Conservation (phyloP, 2,113 vertebrate genomes). For the Podocnemis expansa region DNA sequence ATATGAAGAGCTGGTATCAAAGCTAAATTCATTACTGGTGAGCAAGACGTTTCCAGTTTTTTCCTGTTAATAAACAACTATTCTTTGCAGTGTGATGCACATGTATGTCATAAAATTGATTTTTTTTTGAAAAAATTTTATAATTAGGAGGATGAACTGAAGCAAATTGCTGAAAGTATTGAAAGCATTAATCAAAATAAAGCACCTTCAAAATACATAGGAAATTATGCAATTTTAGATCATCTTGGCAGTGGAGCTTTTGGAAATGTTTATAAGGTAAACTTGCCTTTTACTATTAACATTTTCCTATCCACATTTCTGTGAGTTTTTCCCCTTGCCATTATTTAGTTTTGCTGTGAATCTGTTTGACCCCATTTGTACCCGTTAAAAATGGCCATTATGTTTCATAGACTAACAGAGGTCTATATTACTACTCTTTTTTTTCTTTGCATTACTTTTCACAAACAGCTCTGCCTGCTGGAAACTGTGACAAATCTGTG, state of each 20-base stretch:
- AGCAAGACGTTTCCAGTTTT: constrained; percentile 50
- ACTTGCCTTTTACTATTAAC: neutral
- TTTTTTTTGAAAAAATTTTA: constrained; percentile 10
- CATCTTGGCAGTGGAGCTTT: constrained; percentile 91
- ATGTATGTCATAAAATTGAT: neutral
- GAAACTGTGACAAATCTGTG: neutral
- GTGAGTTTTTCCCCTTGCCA: neutral
- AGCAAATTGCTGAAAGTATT: constrained; percentile 83
- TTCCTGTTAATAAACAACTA: neutral
- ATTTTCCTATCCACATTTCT: neutral
- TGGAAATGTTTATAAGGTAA: constrained; percentile 91
- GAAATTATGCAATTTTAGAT: constrained; percentile 87
- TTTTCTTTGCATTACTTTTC: neutral
- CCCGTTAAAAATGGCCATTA: neutral
- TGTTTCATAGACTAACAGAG: neutral
- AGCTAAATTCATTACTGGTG: constrained; percentile 83
- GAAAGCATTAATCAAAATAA: constrained; percentile 88
- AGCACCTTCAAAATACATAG: constrained; percentile 84
- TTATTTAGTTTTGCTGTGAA: neutral
- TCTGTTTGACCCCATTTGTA: neutral
- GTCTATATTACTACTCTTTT: neutral
- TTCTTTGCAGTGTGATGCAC: neutral
- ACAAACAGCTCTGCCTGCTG: neutral
- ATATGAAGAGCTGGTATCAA: constrained; percentile 84
- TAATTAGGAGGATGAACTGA: constrained; percentile 83